Evolutionary conservation across 2,888 invertebrate species (phyloP), one percentile per base, ranked within the genome.

Genomic region (Clanis bilineata): DNA sequence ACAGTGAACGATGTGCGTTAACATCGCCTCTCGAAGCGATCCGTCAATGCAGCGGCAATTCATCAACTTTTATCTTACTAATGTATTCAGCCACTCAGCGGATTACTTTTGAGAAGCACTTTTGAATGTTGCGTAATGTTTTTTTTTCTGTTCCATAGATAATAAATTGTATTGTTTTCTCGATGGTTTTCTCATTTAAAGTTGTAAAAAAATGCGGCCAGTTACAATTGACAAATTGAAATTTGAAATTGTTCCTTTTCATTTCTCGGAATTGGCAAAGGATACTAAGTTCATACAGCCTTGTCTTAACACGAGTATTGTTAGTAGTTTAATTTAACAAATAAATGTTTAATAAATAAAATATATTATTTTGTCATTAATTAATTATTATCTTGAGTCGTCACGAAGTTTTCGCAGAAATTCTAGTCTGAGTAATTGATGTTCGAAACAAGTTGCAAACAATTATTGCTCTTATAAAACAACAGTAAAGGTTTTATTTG

Each of bases 61-160:
- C 51, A 51, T 51, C 51, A 51, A 28, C 28, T 51, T n/a, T 51
- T 51, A 51, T 51, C 51, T 51, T 9, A 44, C 28, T 51, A 51
- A 51, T 51, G 51, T 51, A 51, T 51, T 51, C 51, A 51, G 51
- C 51, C 51, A 51, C 51, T 51, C 51, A 32, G 28, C 28, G 51
- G 28, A 51, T 51, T 51, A 51, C 51, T 28, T 51, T 51, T 51
- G 18, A 22, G 18, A 51, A 51, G 51, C 32, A 51, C 32, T 51
- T 51, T 51, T 51, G 51, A 51, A 28, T 51, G 51, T 51, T 51
- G 51, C 51, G 51, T 51, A 51, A 51, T 28, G 28, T 32, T 47
- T 47, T n/a, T 43, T 44, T 45, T 23, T 23, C 10, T 15, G 32
- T 15, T 10, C 18, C 10, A 51, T 18, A 28, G 32, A 32, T 51